A percentile compares a stretch with the other conserved stretches of the same genome.
Evolutionary conservation across 1,140 invertebrate species (phyloP).

Genomic region (Eriocheir sinensis): DNA sequence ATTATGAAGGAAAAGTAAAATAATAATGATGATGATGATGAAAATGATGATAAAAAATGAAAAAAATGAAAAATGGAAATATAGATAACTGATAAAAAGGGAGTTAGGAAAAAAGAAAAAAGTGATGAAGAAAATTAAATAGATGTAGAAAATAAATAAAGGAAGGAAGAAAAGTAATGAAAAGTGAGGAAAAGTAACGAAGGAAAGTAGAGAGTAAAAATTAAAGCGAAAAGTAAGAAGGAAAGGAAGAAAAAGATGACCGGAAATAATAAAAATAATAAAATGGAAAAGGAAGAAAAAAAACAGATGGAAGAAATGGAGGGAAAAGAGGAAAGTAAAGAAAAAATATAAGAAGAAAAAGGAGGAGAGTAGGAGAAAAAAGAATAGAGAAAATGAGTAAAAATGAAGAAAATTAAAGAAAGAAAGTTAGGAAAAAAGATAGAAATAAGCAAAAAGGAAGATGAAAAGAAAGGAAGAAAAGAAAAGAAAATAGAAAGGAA

Average conservation of each 20-base stretch:
- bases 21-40: background rate
- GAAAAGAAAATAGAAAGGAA: too few species aligned
- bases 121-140: background rate
- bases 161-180: background rate
- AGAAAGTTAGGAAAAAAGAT: too few species aligned
- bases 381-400: too few species aligned
- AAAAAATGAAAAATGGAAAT: background rate
- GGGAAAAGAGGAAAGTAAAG: too few species aligned
- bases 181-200: background rate
- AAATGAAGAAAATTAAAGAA: too few species aligned
- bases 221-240: background rate
- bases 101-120: background rate
- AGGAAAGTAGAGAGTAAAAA: background rate
- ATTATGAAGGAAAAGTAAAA: background rate
- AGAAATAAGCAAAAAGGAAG: too few species aligned
- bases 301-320: too few species aligned
- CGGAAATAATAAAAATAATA: too few species aligned
- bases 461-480: too few species aligned
- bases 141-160: background rate
- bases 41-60: background rate
- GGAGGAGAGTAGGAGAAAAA: too few species aligned
- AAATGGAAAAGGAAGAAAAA: too few species aligned
- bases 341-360: too few species aligned
- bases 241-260: background rate
- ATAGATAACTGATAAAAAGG: background rate